Percentiles rank a stretch among this genome's conserved stretches.
Conservation (phyloP, 2,888 invertebrate genomes). For the Diarsia brunnea region DNA sequence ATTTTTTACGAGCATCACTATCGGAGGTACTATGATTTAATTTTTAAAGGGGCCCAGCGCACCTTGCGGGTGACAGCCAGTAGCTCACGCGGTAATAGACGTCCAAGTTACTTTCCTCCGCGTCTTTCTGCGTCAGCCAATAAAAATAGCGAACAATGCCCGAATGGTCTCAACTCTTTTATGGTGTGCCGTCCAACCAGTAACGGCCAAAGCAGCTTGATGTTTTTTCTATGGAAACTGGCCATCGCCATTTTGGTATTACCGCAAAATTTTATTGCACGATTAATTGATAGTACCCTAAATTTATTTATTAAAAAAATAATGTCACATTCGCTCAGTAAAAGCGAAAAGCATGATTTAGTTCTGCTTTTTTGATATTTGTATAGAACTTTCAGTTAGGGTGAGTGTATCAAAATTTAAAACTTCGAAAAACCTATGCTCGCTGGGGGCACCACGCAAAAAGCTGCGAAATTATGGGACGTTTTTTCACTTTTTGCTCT, state of each 20-base stretch:
- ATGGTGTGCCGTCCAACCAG: neutral
- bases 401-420: too few relatives aligned
- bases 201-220: neutral
- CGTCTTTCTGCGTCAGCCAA: too few relatives aligned
- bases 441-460: too few relatives aligned
- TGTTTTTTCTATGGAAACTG: neutral
- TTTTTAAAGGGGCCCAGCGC: neutral
- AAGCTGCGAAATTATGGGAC: too few relatives aligned
- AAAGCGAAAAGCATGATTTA: too few relatives aligned
- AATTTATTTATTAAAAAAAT: too few relatives aligned
- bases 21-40: slow-evolving; percentile 10
- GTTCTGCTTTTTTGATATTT: too few relatives aligned
- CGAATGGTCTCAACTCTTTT: neutral
- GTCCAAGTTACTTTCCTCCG: neutral
- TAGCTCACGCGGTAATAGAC: neutral
- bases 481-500: too few relatives aligned
- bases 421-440: too few relatives aligned
- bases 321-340: too few relatives aligned
- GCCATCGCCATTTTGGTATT: neutral
- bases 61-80: neutral
- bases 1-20: neutral
- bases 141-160: too few relatives aligned
- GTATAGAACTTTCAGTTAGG: too few relatives aligned
- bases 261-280: neutral
- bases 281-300: neutral